Base-by-base conservation (phyloP, 2,797 vertebrate species). In the Melanotaenia pygmaea region DNA sequence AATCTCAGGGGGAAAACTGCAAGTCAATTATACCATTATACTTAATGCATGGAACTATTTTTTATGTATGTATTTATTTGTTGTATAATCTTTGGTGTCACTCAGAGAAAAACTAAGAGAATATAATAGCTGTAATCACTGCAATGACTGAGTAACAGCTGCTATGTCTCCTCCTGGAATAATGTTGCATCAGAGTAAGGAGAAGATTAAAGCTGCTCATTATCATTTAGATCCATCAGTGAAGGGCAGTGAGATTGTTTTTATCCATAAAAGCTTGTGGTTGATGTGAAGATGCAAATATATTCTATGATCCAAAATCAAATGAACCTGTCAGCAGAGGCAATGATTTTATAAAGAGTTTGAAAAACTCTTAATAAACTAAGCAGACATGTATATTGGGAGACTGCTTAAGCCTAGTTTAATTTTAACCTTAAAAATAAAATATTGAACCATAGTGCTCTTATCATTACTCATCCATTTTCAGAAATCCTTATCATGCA, bases 121-220 rank as follows among this genome's bases (percentile, higher is more conserved):
- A 26, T 71, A 13, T 70, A 60, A 88, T 71, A 66, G 82, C 2
- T 74, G 50, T 68, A 64, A 84, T 80, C 63, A 74, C 9, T 68
- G 35, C 75, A 64, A 88, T 86, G 22, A 85, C 3, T 78, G 53
- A 67, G 10, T 45, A 28, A 77, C 45, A 57, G 22, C 58, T 50
- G 53, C 45, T 51, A 22, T 24, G 28, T 51, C 10, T 38, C 3
- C 61, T 22, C 5, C 67, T 74, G 65, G 57, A 67, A 63, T 61
- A 72, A 67, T 24, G 58, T 11, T 69, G 28, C 51, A 64, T 1
- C 62, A 54, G 53, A 28, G 3, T 11, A 38, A 72, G 61, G 34
- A 66, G 7, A 38, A 57, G 70, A 72, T 63, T 66, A 75, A 70
- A 78, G 56, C 60, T 67, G 12, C 1, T 56, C 24, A 59, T 20